Percentiles rank a stretch among this genome's conserved stretches.
phyloP scores from a whole-genome alignment of 1,140 invertebrate genomes.

The Lordiphosa mommai region DNA sequence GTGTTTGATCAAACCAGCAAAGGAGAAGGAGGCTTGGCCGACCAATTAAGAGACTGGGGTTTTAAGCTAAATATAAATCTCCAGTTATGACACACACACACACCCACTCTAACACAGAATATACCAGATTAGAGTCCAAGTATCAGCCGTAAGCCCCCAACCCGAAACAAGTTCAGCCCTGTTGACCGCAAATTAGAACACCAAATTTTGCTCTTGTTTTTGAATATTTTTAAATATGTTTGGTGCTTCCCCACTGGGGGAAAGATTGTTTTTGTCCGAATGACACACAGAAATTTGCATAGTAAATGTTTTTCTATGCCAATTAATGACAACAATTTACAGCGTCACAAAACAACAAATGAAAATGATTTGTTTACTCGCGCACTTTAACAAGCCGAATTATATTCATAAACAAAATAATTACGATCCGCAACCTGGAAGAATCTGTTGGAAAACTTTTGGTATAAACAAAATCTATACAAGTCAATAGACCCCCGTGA shows the following conservation, averaged over 20 bases:
- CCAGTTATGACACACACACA: background rate
- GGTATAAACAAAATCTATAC: too few species aligned
- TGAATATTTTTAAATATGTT: background rate
- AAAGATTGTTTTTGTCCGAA: background rate
- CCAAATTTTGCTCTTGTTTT: background rate
- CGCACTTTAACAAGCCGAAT: slow-evolving; percentile 6
- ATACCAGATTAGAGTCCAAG: background rate
- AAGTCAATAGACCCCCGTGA: too few species aligned
- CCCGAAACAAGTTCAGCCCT: slow-evolving; percentile 25
- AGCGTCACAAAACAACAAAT: background rate
- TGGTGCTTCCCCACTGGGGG: slow-evolving; percentile 17
- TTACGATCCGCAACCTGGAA: slow-evolving; percentile 1
- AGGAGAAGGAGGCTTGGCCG: background rate
- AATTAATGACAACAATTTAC: slow-evolving; percentile 36
- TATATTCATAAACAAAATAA: slow-evolving; percentile 40
- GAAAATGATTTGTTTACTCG: slow-evolving; percentile 8
- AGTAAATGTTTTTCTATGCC: background rate
- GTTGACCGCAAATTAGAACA: slow-evolving; percentile 36
- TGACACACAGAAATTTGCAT: background rate
- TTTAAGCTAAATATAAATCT: slow-evolving; percentile 18
- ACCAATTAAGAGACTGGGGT: slow-evolving; percentile 19
- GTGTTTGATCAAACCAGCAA: too few species aligned
- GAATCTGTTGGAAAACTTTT: too few species aligned
- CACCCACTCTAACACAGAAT: too few species aligned
- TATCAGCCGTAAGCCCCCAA: background rate